Percentiles rank a stretch among this genome's conserved stretches.
phyloP scores from a whole-genome alignment of 1,140 invertebrate species.

The Helicoverpa armigera region DNA sequence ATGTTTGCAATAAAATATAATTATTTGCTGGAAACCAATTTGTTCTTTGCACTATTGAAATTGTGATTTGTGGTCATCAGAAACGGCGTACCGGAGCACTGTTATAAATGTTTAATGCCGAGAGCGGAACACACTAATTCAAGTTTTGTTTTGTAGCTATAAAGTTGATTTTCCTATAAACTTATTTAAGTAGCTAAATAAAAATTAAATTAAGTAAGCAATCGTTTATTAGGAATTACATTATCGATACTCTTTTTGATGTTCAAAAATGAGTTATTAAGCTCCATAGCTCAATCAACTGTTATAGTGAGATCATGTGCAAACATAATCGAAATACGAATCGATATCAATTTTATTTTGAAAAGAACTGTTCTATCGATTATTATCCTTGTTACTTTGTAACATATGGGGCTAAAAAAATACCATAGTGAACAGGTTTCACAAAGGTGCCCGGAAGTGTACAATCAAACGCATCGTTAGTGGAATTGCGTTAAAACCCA shows the following conservation, averaged over 20 bases:
- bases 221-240: constrained; percentile 19
- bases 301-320: constrained; percentile 11
- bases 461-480: constrained; percentile 74
- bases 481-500: constrained; percentile 70
- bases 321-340: constrained; percentile 22
- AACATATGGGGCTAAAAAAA: constrained; percentile 57
- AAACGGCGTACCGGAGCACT: constrained; percentile 30
- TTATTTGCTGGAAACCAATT: constrained; percentile 83
- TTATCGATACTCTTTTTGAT: constrained; percentile 15
- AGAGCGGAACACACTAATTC: background rate
- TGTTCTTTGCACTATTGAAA: constrained; percentile 68
- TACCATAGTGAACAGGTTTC: constrained; percentile 35
- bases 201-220: constrained; percentile 20
- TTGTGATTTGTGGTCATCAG: constrained; percentile 73
- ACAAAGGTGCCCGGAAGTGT: constrained; percentile 60
- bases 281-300: background rate
- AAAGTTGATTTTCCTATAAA: constrained; percentile 3
- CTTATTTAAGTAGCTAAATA: background rate
- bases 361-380: constrained; percentile 18
- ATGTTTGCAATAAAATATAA: constrained; percentile 81
- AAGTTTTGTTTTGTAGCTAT: background rate
- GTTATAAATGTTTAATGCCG: constrained; percentile 36
- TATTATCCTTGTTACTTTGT: constrained; percentile 31
- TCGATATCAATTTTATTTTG: constrained; percentile 23
- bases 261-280: constrained; percentile 25